These are phyloP conservation scores for Crossocerus cetratus DNA, from an alignment of 2,888 invertebrate genomes.

Conservation along the genomic window DNA sequence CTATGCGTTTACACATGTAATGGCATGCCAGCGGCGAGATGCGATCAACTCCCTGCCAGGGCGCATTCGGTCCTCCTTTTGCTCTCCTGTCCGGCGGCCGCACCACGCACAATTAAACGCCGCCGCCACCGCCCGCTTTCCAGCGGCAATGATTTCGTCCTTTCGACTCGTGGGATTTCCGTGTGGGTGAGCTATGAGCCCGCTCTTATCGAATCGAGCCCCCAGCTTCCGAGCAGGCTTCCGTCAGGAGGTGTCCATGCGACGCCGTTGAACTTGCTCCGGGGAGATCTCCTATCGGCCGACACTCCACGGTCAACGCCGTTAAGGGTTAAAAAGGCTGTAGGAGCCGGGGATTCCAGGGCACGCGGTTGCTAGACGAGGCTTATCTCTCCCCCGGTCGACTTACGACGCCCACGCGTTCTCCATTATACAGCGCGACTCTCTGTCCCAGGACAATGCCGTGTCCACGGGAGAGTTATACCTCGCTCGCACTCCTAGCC, in stretches of 20 bases:
- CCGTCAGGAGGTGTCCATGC: background rate
- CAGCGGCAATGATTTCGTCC: too few species aligned
- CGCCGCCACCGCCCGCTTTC: too few species aligned
- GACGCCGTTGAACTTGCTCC: conserved; percentile 1
- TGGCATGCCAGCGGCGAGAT: background rate
- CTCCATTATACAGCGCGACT: background rate
- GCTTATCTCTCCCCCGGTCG: conserved; percentile 16
- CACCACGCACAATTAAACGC: too few species aligned
- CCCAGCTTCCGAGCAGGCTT: too few species aligned
- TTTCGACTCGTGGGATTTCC: too few species aligned
- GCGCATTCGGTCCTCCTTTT: too few species aligned
- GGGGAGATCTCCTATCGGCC: background rate
- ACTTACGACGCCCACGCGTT: conserved; percentile 33
- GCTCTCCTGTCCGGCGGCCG: too few species aligned
- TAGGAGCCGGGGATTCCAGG: background rate
- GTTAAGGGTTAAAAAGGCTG: background rate
- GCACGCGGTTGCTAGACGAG: background rate
- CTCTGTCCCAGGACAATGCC: background rate
- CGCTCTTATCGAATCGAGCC: too few species aligned
- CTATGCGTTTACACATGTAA: conserved; percentile 16
- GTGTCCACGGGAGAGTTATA: too few species aligned
- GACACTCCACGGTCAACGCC: background rate
- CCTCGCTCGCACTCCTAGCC: too few species aligned
- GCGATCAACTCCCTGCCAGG: background rate
- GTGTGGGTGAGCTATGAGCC: too few species aligned